Evolutionary conservation across 2,113 vertebrate species (phyloP).

Genomic region (Pycnonotus jocosus): DNA sequence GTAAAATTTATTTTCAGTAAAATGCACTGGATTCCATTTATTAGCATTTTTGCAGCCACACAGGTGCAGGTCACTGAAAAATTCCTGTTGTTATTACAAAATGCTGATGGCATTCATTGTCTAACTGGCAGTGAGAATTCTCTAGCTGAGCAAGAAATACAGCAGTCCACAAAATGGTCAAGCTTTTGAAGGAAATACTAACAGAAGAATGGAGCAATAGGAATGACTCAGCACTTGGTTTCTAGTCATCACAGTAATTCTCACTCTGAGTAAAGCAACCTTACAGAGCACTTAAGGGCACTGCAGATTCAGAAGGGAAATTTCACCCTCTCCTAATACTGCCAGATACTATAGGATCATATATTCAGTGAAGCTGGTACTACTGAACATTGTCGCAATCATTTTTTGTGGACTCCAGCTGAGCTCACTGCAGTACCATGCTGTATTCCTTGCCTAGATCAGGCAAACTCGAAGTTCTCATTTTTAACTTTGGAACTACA

Average conservation of each 20-base stretch:
- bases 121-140: neutral
- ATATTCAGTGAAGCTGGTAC: neutral
- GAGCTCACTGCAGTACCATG: neutral
- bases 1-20: neutral
- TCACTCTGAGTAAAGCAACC: neutral
- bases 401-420: neutral
- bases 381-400: neutral
- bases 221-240: neutral
- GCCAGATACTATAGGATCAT: neutral
- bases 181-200: neutral
- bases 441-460: neutral
- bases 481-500: neutral
- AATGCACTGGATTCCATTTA: neutral
- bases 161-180: neutral
- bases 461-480: neutral
- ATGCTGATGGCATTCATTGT: neutral
- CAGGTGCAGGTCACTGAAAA: neutral
- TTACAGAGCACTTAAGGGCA: neutral
- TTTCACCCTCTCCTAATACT: neutral
- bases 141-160: neutral
- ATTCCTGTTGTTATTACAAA: neutral
- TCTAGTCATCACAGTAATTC: neutral
- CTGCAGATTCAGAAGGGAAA: neutral
- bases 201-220: neutral
- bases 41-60: neutral